phyloP scores from a whole-genome alignment of 2,888 invertebrate species.

The Campoplex nolae region DNA sequence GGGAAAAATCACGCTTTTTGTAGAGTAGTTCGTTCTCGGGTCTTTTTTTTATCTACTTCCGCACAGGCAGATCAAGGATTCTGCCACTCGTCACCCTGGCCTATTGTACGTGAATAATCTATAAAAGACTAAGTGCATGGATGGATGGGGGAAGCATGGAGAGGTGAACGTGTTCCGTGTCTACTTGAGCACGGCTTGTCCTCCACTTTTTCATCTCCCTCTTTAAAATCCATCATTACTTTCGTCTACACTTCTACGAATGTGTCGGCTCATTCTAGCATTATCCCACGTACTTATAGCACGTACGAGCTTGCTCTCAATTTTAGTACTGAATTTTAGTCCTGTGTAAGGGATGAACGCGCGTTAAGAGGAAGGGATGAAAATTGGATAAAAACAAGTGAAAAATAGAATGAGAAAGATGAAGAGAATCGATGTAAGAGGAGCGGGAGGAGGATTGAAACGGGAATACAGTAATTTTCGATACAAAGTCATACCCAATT shows the following conservation, averaged over 20 bases:
- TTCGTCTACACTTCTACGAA: conserved; percentile 63
- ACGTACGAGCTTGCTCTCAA: conserved; percentile 34
- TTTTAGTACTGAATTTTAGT: conserved; percentile 30
- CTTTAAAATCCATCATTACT: conserved; percentile 67
- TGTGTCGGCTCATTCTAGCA: conserved; percentile 62
- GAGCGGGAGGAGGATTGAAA: not conserved
- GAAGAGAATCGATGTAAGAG: conserved; percentile 5
- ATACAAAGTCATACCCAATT: conserved; percentile 56
- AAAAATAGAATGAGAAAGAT: conserved; percentile 9
- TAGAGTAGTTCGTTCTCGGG: conserved; percentile 8
- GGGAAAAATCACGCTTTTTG: not conserved
- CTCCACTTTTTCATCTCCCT: conserved; percentile 80
- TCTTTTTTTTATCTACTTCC: conserved; percentile 31
- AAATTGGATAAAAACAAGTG: not conserved
- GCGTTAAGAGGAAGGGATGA: conserved; percentile 14
- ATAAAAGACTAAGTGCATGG: conserved; percentile 83
- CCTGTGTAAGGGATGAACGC: not conserved
- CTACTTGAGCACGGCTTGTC: conserved; percentile 84
- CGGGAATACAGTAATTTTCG: conserved; percentile 29
- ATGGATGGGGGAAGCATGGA: conserved; percentile 67
- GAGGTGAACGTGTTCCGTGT: conserved; percentile 82
- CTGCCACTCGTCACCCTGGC: conserved; percentile 79
- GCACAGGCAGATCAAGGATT: conserved; percentile 43
- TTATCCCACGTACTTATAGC: conserved; percentile 47
- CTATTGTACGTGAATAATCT: conserved; percentile 84